Percentiles rank a stretch among this genome's conserved stretches.
Evolutionary conservation across 2,113 vertebrate species (phyloP).

Genomic region (Stegostoma tigrinum): DNA sequence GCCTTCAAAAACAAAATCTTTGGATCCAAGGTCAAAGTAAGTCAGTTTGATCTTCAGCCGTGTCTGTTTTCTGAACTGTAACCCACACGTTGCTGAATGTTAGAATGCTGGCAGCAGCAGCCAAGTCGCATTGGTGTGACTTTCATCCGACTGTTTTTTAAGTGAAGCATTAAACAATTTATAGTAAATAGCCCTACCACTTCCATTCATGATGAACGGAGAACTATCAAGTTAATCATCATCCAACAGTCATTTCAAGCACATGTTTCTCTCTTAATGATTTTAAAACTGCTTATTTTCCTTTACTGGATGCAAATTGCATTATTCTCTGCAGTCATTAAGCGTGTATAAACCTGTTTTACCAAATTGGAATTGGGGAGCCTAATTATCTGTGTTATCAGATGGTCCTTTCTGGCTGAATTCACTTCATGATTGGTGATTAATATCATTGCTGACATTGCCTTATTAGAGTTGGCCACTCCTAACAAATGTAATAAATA

Average conservation of each 20-base stretch:
- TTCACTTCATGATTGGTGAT: too few relatives aligned
- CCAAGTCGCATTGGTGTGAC: background rate
- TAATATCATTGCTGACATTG: too few relatives aligned
- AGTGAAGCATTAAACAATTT: background rate
- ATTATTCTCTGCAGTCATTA: background rate
- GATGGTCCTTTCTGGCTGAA: too few relatives aligned
- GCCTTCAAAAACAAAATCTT: background rate
- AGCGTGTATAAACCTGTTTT: background rate
- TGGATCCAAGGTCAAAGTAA: background rate
- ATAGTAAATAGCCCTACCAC: background rate
- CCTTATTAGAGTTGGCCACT: too few relatives aligned
- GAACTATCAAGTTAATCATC: background rate
- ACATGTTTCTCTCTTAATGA: background rate
- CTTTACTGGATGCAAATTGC: background rate
- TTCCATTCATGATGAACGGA: background rate
- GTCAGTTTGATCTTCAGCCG: background rate
- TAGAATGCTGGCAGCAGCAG: background rate
- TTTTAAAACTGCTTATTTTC: background rate
- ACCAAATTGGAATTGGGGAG: too few relatives aligned
- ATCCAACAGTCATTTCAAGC: background rate
- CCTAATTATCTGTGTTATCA: too few relatives aligned
- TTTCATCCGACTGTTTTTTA: background rate
- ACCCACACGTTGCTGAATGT: background rate
- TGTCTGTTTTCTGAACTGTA: background rate
- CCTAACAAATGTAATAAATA: too few relatives aligned